Conservation (phyloP, 2,113 vertebrate genomes). For the Ranitomeya variabilis region DNA sequence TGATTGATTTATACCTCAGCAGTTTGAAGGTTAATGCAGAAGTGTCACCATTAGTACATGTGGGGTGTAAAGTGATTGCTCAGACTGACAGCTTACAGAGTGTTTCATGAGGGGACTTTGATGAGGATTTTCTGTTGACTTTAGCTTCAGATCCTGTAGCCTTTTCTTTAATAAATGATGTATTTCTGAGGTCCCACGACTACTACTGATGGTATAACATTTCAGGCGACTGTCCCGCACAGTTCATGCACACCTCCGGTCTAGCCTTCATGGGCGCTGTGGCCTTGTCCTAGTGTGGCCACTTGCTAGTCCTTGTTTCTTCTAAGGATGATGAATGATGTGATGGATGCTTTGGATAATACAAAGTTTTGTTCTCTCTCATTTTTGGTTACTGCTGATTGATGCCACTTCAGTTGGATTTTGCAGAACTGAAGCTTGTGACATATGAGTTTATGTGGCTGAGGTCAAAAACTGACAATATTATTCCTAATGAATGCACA, state of each 20-base stretch:
- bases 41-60: constrained; percentile 40
- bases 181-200: constrained; percentile 53
- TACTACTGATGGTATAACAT: constrained; percentile 63
- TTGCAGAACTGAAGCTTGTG: constrained; percentile 61
- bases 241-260: constrained; percentile 65
- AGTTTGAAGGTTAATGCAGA: constrained; percentile 26
- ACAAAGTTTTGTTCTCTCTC: constrained; percentile 62
- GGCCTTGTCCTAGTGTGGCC: constrained; percentile 60
- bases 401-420: constrained; percentile 64
- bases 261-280: constrained; percentile 59
- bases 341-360: constrained; percentile 65
- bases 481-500: constrained; percentile 61
- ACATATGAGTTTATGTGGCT: constrained; percentile 64
- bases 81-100: constrained; percentile 22
- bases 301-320: constrained; percentile 61
- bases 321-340: constrained; percentile 68
- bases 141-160: neutral
- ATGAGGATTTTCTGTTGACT: constrained; percentile 50
- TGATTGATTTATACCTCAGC: constrained; percentile 30
- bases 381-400: constrained; percentile 62
- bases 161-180: constrained; percentile 51
- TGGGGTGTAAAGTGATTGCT: constrained; percentile 20
- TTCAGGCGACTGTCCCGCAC: constrained; percentile 60
- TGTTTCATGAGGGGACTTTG: constrained; percentile 46
- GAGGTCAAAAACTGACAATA: constrained; percentile 63